A percentile compares a stretch with the other conserved stretches of the same genome.
Conservation (phyloP, 2,113 vertebrate genomes). For the Leptobrachium leishanense region DNA sequence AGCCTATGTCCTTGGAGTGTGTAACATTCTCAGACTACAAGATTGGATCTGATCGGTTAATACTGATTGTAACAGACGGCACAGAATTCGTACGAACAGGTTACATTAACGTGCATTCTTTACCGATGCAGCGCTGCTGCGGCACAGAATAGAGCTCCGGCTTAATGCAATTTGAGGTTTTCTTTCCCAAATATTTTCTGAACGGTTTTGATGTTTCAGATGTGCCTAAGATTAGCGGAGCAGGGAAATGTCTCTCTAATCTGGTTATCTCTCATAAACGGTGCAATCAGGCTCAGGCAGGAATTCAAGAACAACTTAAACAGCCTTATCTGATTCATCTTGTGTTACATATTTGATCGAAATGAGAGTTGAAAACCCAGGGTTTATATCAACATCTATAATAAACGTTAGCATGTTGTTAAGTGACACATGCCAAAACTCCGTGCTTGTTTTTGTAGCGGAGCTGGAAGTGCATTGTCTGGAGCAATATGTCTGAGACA, state of each 20-base stretch:
- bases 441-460: neutral
- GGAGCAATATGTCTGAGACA: slow-evolving; percentile 8
- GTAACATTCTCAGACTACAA: too few relatives aligned
- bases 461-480: neutral
- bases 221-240: slow-evolving; percentile 7
- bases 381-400: slow-evolving; percentile 36
- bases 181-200: slow-evolving; percentile 1
- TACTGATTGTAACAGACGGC: too few relatives aligned
- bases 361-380: slow-evolving; percentile 33
- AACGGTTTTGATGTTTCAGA: slow-evolving; percentile 11
- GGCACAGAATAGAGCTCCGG: neutral
- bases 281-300: slow-evolving; percentile 15
- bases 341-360: slow-evolving; percentile 18
- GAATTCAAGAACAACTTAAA: slow-evolving; percentile 39
- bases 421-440: slow-evolving; percentile 8
- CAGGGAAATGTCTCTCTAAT: slow-evolving; percentile 30
- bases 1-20: too few relatives aligned
- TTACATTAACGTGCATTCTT: neutral
- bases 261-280: slow-evolving; percentile 29
- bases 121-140: neutral
- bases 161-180: neutral
- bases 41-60: too few relatives aligned
- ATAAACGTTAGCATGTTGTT: slow-evolving; percentile 30
- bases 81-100: too few relatives aligned
- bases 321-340: slow-evolving; percentile 40